Percentiles rank a stretch among this genome's conserved stretches.
phyloP scores from a whole-genome alignment of 2,888 invertebrate species.

The Ectemnius cavifrons region DNA sequence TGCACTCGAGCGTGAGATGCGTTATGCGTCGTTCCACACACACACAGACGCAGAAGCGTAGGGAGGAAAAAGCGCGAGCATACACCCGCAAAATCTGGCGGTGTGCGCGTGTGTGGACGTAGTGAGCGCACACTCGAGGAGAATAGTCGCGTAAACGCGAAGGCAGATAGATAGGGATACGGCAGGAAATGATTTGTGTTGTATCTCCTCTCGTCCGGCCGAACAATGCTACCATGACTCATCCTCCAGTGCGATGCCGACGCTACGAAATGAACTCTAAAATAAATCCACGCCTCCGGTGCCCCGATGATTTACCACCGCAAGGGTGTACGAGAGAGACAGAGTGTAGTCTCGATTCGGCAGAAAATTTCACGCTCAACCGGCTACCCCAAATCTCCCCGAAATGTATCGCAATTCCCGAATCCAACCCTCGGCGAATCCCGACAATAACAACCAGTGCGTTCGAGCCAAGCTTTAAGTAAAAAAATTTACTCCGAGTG shows the following conservation, averaged over 20 bases:
- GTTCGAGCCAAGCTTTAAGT: neutral
- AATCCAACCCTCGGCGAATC: neutral
- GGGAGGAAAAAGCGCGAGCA: conserved; percentile 25
- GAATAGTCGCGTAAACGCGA: conserved; percentile 49
- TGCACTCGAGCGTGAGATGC: conserved; percentile 69
- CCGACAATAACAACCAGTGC: too few relatives aligned
- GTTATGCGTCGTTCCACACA: conserved; percentile 63
- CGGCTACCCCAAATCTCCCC: neutral
- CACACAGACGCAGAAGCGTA: conserved; percentile 40
- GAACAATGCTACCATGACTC: conserved; percentile 72
- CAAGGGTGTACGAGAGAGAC: too few relatives aligned
- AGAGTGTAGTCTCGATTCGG: conserved; percentile 3
- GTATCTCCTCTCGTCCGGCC: conserved; percentile 70
- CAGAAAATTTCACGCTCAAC: conserved; percentile 23
- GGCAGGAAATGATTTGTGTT: conserved; percentile 75
- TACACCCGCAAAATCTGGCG: conserved; percentile 33
- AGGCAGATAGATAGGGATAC: conserved; percentile 66
- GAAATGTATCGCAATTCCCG: neutral
- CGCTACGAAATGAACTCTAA: conserved; percentile 62
- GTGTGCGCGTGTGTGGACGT: conserved; percentile 3
- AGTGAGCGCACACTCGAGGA: conserved; percentile 18
- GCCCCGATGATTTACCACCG: conserved; percentile 44
- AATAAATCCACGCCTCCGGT: conserved; percentile 61
- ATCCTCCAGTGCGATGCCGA: conserved; percentile 62
- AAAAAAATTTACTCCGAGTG: neutral